phyloP scores from a whole-genome alignment of 2,888 invertebrate species.

The Pogonocherus hispidulus region DNA sequence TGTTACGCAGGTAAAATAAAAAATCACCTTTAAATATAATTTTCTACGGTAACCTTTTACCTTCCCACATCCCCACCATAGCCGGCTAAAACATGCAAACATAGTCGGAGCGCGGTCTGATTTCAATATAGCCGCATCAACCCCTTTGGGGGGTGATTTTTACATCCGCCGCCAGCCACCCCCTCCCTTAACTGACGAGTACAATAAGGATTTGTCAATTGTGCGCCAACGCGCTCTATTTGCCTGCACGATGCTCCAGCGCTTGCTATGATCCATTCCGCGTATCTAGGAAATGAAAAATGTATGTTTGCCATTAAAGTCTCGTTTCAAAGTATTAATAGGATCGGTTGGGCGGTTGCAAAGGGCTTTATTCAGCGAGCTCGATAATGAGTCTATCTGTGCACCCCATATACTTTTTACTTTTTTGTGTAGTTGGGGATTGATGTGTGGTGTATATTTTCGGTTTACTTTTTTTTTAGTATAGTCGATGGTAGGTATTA shows the following conservation, averaged over 20 bases:
- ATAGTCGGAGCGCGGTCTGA: conserved; percentile 59
- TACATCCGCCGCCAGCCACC: conserved; percentile 54
- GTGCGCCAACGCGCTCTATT: conserved; percentile 63
- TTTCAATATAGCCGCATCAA: conserved; percentile 64
- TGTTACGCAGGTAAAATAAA: no score
- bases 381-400: conserved; percentile 36
- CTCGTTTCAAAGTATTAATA: conserved; percentile 62
- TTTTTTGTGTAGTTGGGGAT: background rate
- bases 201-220: conserved; percentile 67
- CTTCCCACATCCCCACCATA: conserved; percentile 12
- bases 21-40: conserved; percentile 2
- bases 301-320: conserved; percentile 63
- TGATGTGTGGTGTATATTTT: no score
- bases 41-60: conserved; percentile 14
- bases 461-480: no score
- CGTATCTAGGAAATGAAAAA: conserved; percentile 64
- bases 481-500: no score
- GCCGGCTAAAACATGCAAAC: conserved; percentile 54
- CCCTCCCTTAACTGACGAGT: conserved; percentile 49
- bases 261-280: conserved; percentile 51
- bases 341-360: conserved; percentile 49
- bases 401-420: conserved; percentile 18
- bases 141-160: conserved; percentile 65
- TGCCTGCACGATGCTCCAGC: conserved; percentile 50
- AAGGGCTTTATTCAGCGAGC: conserved; percentile 40